Base-by-base conservation (phyloP, 2,113 vertebrate species). In the Coturnix japonica region DNA sequence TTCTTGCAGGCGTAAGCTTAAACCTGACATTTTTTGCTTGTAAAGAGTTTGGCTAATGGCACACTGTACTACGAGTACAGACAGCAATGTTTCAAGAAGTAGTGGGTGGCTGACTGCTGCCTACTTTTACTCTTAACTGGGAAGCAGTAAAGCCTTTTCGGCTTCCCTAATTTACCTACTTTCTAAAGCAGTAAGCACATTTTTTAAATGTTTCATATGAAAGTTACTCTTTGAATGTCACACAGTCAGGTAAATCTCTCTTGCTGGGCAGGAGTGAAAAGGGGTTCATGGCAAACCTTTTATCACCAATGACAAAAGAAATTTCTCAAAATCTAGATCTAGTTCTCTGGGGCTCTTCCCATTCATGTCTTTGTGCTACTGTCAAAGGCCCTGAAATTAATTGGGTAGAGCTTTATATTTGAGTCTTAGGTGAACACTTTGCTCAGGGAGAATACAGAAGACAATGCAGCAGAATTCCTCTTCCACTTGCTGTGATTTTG, bases 401-500 rank as follows among this genome's bases (percentile, higher is more conserved):
- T 2, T 2, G 4, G 31, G 28, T 22, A 74, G 21, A 66, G 15
- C 28, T 67, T 89, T 85, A 47, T 31, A 13, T 81, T 71, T 5
- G 2, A 7, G 13, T 82, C n/a, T 25, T 43, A 20, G 6, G 43
- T 30, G 22, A 82, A 49, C 53, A 8, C 3, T 60, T 86, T 77
- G n/a, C n/a, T 73, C 19, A 64, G 31, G 12, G 44, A 75, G 19
- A 60, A 65, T 59, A 21, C 26, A 41, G 26, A 61, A 72, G 69
- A 65, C 2, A 1, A 4, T 22, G 28, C 10, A 4, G 5, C 10
- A 46, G 28, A 51, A 65, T 57, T 61, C 30, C 35, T 57, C 25
- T 72, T 19, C 44, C 1, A 1, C 30, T 77, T 1, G 0, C 9
- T 30, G 12, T 26, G 30, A 69, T 16, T 37, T 77, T 64, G 9